These are phyloP conservation scores for Troides oblongomaculatus DNA, from an alignment of 2,888 invertebrate species.

Conservation along the genomic window DNA sequence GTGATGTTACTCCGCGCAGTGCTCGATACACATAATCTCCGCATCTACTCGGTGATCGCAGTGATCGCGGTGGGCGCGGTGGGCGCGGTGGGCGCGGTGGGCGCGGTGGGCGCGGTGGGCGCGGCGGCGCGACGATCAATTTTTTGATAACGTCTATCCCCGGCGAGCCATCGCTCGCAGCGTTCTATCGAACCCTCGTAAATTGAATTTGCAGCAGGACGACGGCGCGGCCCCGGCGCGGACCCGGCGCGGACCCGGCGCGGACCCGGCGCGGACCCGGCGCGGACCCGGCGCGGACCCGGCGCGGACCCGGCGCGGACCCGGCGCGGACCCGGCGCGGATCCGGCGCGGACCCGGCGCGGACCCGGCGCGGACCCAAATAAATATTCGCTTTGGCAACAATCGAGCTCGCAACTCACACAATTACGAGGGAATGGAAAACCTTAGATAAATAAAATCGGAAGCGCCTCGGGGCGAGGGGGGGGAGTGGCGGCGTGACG, in stretches of 20 bases:
- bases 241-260: conserved; percentile 30
- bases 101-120: not conserved
- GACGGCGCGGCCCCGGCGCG: conserved; percentile 36
- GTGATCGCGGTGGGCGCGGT: not conserved
- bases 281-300: conserved; percentile 30
- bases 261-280: conserved; percentile 34
- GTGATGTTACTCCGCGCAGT: too few relatives aligned
- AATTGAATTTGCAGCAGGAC: conserved; percentile 75
- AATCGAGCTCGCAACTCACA: conserved; percentile 74
- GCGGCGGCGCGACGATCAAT: conserved; percentile 55
- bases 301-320: conserved; percentile 33
- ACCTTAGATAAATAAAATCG: conserved; percentile 78
- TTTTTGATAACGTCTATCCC: conserved; percentile 75
- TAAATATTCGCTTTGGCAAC: conserved; percentile 78
- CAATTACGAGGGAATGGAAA: conserved; percentile 77
- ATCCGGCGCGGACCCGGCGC: conserved; percentile 30
- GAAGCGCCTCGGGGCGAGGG: conserved; percentile 43
- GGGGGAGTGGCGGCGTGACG: too few relatives aligned
- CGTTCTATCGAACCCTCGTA: conserved; percentile 71
- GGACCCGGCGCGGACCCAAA: conserved; percentile 68
- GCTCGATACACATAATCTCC: not conserved
- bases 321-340: conserved; percentile 28
- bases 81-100: not conserved
- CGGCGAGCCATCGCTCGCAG: conserved; percentile 70
- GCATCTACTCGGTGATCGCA: not conserved